These are phyloP conservation scores for Actinemys pallida DNA, from an alignment of 2,113 vertebrate species.

Conservation along the genomic window DNA sequence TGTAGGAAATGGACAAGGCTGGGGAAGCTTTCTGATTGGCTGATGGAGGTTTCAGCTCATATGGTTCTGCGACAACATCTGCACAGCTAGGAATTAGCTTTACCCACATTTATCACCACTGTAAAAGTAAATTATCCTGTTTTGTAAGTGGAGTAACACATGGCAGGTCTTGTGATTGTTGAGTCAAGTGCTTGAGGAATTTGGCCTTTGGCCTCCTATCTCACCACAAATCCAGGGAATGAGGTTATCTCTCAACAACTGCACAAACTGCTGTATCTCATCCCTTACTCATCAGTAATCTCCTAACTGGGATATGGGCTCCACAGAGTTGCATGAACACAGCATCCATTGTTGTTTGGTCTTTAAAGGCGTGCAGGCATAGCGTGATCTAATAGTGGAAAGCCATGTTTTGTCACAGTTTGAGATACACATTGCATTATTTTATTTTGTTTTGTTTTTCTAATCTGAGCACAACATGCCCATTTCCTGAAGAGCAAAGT, in stretches of 20 bases:
- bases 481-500: neutral
- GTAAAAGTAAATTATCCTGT: neutral
- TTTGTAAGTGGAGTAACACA: neutral
- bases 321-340: fast-evolving
- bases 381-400: fast-evolving
- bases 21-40: neutral
- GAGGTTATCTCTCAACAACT: neutral
- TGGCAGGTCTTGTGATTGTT: neutral
- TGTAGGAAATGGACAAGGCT: neutral
- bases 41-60: neutral
- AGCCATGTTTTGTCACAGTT: neutral
- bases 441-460: neutral
- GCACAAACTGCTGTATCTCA: neutral
- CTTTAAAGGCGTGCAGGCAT: fast-evolving
- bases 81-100: neutral
- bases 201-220: neutral
- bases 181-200: neutral
- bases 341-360: neutral
- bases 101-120: neutral
- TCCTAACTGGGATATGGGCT: neutral
- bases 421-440: fast-evolving
- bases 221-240: neutral
- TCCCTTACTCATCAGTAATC: neutral
- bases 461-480: neutral
- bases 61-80: neutral